Evolutionary conservation across 2,113 vertebrate genomes (phyloP).

Genomic region (Vireo altiloquus): DNA sequence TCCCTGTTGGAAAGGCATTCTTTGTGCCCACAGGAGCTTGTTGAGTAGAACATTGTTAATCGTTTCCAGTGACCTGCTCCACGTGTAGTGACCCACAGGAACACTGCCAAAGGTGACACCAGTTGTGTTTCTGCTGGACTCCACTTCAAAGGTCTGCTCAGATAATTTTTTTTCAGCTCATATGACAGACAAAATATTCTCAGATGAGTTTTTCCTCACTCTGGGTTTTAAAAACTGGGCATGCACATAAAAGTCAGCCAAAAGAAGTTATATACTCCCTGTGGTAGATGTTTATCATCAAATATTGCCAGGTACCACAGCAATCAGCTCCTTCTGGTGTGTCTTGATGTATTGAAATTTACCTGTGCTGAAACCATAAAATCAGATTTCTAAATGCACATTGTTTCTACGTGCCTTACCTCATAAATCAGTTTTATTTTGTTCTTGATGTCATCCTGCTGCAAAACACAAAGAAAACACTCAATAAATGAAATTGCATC

Average conservation of each 20-base stretch:
- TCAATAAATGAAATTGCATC: conserved; percentile 18
- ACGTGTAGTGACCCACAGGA: neutral
- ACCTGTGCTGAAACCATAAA: neutral
- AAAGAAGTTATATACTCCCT: neutral
- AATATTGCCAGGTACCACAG: neutral
- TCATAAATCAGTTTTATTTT: neutral
- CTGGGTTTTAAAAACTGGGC: neutral
- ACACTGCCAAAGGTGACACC: neutral
- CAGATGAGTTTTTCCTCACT: neutral
- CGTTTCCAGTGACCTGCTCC: neutral
- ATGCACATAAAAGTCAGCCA: neutral
- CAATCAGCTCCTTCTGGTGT: neutral
- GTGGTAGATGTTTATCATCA: neutral
- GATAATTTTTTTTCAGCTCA: neutral
- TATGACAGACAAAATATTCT: neutral
- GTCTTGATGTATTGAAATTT: neutral
- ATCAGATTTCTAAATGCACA: neutral
- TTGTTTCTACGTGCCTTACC: neutral
- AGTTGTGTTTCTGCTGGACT: neutral
- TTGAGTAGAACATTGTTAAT: neutral
- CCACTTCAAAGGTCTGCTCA: neutral
- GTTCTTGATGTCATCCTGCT: neutral
- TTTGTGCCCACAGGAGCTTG: neutral
- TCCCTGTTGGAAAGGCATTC: neutral
- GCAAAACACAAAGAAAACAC: neutral